These are phyloP conservation scores for Achlya flavicornis DNA, from an alignment of 2,888 invertebrate species.

Conservation along the genomic window DNA sequence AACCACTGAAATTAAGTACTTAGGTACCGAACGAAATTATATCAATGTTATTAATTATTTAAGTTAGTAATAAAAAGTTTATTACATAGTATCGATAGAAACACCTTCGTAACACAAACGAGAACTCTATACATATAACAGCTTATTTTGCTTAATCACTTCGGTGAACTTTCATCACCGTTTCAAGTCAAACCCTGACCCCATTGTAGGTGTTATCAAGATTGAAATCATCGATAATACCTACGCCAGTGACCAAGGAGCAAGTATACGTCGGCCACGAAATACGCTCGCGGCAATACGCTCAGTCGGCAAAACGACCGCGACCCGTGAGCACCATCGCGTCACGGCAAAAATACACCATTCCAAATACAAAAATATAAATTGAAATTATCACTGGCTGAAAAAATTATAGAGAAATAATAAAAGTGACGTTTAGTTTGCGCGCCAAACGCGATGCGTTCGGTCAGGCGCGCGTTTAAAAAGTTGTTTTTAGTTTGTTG, in stretches of 20 bases:
- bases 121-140: background rate
- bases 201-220: slow-evolving; percentile 72
- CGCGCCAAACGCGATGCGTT: slow-evolving; percentile 54
- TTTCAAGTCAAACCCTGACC: slow-evolving; percentile 74
- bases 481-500: slow-evolving; percentile 31
- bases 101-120: slow-evolving; percentile 3
- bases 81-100: background rate
- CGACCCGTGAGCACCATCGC: slow-evolving; percentile 59
- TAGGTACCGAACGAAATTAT: too few relatives aligned
- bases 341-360: slow-evolving; percentile 35
- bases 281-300: slow-evolving; percentile 65
- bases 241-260: slow-evolving; percentile 68
- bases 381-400: slow-evolving; percentile 49
- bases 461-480: slow-evolving; percentile 34
- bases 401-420: slow-evolving; percentile 41
- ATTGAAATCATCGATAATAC: slow-evolving; percentile 76
- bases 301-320: slow-evolving; percentile 71
- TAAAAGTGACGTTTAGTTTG: slow-evolving; percentile 32
- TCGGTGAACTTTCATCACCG: slow-evolving; percentile 45
- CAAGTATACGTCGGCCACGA: slow-evolving; percentile 48
- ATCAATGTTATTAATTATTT: too few relatives aligned
- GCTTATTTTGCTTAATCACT: slow-evolving; percentile 30
- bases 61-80: too few relatives aligned
- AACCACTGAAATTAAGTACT: slow-evolving; percentile 12
- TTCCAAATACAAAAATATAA: slow-evolving; percentile 45